Conservation (phyloP, 2,888 invertebrate genomes). For the Athalia circularis region DNA sequence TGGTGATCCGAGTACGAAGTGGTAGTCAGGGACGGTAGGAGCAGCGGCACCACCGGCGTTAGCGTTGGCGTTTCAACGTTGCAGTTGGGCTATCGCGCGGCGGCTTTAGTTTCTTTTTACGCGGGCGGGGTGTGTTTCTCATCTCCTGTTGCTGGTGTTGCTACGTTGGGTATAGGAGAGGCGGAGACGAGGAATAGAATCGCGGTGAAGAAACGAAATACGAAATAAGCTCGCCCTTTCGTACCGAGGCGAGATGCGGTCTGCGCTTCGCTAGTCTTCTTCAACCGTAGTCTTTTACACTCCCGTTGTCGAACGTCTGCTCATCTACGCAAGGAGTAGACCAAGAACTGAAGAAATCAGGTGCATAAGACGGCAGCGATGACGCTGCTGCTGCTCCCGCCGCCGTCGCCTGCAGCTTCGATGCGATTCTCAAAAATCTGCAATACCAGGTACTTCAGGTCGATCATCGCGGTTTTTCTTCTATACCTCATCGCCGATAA, state of each 20-base stretch:
- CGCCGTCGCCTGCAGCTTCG: slow-evolving; percentile 12
- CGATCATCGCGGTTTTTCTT: slow-evolving; percentile 3
- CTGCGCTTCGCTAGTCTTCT: slow-evolving; percentile 26
- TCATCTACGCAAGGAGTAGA: neutral
- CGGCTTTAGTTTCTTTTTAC: no score
- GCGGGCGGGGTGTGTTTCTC: slow-evolving; percentile 13
- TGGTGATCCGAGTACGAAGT: slow-evolving; percentile 17
- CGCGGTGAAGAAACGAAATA: slow-evolving; percentile 12
- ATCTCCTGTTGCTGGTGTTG: neutral
- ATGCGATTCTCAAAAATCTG: neutral
- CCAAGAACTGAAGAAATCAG: neutral
- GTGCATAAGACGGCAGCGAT: slow-evolving; percentile 19
- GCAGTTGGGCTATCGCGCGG: slow-evolving; percentile 2
- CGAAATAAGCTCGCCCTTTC: slow-evolving; percentile 31
- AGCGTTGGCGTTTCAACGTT: slow-evolving; percentile 18
- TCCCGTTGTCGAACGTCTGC: slow-evolving; percentile 24
- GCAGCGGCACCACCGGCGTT: no score
- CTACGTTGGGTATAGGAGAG: neutral
- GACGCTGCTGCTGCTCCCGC: slow-evolving; percentile 13
- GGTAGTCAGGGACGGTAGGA: neutral
- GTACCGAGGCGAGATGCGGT: slow-evolving; percentile 36
- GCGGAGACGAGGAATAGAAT: slow-evolving; percentile 8
- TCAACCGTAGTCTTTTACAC: slow-evolving; percentile 28
- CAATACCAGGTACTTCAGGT: slow-evolving; percentile 11
- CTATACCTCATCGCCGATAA: slow-evolving; percentile 11